Conservation (phyloP, 1,140 invertebrate species). For the Epicauta chinensis region DNA sequence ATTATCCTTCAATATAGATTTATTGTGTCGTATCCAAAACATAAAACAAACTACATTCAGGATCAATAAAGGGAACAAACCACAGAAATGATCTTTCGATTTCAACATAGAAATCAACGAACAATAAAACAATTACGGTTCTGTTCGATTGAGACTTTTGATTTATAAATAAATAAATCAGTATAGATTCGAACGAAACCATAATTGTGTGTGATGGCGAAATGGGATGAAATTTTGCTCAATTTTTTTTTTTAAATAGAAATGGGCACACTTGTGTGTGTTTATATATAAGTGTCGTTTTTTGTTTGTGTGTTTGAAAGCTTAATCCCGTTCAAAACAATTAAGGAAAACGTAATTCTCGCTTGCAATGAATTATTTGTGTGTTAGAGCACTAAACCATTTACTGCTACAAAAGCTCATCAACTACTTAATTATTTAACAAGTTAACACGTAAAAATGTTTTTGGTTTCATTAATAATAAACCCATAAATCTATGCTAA, state of each 20-base stretch:
- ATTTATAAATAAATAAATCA: no score
- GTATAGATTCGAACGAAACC: no score
- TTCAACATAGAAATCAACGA: background rate
- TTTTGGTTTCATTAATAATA: no score
- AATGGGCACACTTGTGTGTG: no score
- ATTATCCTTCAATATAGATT: conserved; percentile 2
- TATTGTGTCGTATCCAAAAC: background rate
- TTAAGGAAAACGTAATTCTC: conserved; percentile 9
- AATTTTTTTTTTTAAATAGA: no score
- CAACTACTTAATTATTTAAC: conserved; percentile 8
- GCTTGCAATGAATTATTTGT: conserved; percentile 12
- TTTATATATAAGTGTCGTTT: no score
- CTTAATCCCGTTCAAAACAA: conserved; percentile 18
- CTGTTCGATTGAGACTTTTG: no score
- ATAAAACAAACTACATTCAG: conserved; percentile 3
- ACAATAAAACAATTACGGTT: background rate
- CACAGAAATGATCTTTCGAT: background rate
- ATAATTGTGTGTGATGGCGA: no score
- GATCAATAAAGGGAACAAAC: background rate
- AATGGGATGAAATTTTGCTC: no score
- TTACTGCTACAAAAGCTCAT: conserved; percentile 16
- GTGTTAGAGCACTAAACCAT: conserved; percentile 18
- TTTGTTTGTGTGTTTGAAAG: conserved; percentile 8
- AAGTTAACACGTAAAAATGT: no score
- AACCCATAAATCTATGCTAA: no score